These are phyloP conservation scores for Poeciliopsis prolifica DNA, from an alignment of 2,113 vertebrate genomes.

Conservation along the genomic window DNA sequence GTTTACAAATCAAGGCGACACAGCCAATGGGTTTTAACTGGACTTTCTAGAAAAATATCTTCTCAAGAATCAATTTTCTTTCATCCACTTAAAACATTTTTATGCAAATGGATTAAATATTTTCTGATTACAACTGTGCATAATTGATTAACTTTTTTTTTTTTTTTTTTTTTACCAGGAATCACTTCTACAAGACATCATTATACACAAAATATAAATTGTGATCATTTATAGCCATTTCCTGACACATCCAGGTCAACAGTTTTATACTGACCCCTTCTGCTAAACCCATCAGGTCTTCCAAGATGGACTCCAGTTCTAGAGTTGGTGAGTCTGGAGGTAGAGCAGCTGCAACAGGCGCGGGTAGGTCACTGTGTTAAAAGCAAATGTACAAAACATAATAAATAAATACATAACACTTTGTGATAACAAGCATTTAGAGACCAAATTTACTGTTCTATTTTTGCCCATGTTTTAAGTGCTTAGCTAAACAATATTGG, in stretches of 20 bases:
- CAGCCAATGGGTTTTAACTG: too few relatives aligned
- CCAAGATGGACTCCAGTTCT: slow-evolving; percentile 76
- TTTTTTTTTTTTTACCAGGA: neutral
- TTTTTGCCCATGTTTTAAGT: neutral
- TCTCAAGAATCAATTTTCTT: too few relatives aligned
- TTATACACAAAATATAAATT: neutral
- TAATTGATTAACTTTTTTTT: neutral
- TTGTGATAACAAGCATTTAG: neutral
- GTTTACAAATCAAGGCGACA: too few relatives aligned
- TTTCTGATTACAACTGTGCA: neutral
- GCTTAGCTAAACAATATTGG: neutral
- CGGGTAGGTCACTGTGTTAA: slow-evolving; percentile 61
- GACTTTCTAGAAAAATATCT: too few relatives aligned
- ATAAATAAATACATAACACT: neutral
- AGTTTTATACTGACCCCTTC: slow-evolving; percentile 52
- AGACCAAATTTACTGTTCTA: neutral
- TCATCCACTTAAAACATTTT: neutral
- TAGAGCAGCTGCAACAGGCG: slow-evolving; percentile 40
- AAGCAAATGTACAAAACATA: neutral
- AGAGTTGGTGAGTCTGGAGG: slow-evolving; percentile 60
- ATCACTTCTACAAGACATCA: neutral
- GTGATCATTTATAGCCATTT: neutral
- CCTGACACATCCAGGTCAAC: neutral
- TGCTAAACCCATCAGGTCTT: slow-evolving; percentile 70
- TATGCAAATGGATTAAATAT: neutral